These are phyloP conservation scores for Pogoniulus pusillus DNA, from an alignment of 2,797 vertebrate genomes.

Conservation along the genomic window DNA sequence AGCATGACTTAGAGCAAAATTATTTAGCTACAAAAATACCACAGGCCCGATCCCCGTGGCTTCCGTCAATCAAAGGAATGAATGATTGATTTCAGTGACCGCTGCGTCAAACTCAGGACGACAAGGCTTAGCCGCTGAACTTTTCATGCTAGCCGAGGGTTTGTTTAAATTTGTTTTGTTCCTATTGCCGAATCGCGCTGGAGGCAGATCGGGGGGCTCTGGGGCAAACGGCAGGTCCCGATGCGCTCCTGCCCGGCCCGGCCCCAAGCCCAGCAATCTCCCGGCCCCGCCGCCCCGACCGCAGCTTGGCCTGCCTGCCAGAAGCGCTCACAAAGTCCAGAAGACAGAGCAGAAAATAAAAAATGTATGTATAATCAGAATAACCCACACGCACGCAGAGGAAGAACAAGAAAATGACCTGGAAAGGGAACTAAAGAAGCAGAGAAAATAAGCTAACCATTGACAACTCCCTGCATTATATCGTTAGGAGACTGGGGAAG, in stretches of 20 bases:
- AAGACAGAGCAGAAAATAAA: neutral
- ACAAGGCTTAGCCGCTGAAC: neutral
- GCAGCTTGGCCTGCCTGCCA: neutral
- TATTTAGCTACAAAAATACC: neutral
- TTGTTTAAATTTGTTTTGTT: neutral
- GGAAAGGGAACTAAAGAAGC: neutral
- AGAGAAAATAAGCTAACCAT: constrained; percentile 49
- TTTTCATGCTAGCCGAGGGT: neutral
- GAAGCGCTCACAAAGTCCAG: neutral
- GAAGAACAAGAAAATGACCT: constrained; percentile 7
- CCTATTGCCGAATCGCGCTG: neutral
- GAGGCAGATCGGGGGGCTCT: neutral
- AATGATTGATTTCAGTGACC: neutral
- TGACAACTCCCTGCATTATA: constrained; percentile 23
- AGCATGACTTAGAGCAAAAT: neutral
- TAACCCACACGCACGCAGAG: neutral
- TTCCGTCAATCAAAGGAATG: neutral
- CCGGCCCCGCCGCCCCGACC: neutral
- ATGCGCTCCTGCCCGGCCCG: neutral
- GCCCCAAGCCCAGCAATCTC: neutral
- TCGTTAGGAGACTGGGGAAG: constrained; percentile 49
- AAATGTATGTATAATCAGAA: neutral
- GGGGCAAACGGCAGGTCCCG: neutral
- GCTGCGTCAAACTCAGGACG: neutral
- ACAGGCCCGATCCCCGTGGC: neutral